These are phyloP conservation scores for Melanotaenia pygmaea DNA, from an alignment of 2,797 vertebrate genomes.

Conservation along the genomic window DNA sequence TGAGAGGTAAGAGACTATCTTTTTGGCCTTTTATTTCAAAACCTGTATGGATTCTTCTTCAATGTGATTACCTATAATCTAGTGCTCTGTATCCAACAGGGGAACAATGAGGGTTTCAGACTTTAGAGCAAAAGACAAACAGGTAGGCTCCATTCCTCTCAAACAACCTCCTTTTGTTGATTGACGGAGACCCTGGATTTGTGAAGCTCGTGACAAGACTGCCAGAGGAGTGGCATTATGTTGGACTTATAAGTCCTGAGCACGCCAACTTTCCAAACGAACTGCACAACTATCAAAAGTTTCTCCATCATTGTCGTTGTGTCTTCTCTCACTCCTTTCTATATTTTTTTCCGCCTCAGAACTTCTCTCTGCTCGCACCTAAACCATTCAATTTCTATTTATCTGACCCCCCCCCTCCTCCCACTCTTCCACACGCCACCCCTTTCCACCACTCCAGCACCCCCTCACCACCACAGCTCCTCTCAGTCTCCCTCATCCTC, in stretches of 20 bases:
- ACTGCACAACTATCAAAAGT: constrained; percentile 85
- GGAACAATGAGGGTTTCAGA: constrained; percentile 41
- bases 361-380: constrained; percentile 80
- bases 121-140: constrained; percentile 63
- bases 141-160: constrained; percentile 66
- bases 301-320: constrained; percentile 84
- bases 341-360: constrained; percentile 84
- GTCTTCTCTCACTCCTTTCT: constrained; percentile 77
- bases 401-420: constrained; percentile 57
- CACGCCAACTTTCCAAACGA: constrained; percentile 82
- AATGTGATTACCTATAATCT: constrained; percentile 49
- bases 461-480: constrained; percentile 27
- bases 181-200: constrained; percentile 74
- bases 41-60: constrained; percentile 26
- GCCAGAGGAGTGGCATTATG: constrained; percentile 74
- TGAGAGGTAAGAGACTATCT: constrained; percentile 14
- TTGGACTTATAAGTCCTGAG: constrained; percentile 68
- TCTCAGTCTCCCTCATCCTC: constrained; percentile 48
- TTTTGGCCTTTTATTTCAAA: constrained; percentile 32
- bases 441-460: constrained; percentile 46
- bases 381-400: constrained; percentile 87
- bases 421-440: not conserved
- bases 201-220: constrained; percentile 76
- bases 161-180: constrained; percentile 73
- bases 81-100: constrained; percentile 35